phyloP scores from a whole-genome alignment of 2,888 invertebrate species.

The Heliconius cydno region DNA sequence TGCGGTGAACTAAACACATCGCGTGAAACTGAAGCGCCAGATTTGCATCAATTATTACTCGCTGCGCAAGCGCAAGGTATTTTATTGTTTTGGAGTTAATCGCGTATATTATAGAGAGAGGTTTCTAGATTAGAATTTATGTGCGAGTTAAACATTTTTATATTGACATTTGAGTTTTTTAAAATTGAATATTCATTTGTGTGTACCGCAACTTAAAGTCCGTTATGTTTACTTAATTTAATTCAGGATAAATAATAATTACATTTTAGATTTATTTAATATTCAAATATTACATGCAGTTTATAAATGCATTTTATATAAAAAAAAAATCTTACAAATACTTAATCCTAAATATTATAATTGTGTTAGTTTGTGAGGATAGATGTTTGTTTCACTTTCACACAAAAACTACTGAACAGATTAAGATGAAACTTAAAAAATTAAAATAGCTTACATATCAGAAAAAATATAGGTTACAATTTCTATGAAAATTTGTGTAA shows the following conservation, averaged over 20 bases:
- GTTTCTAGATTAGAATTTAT: not conserved
- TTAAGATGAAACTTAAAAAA: not conserved
- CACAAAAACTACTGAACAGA: not conserved
- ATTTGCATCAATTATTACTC: constrained; percentile 69
- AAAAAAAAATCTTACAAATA: not conserved
- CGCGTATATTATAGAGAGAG: not conserved
- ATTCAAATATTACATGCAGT: too few relatives aligned
- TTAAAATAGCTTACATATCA: not conserved
- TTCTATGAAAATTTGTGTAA: not conserved
- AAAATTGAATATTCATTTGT: not conserved
- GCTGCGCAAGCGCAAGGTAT: constrained; percentile 76
- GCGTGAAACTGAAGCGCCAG: constrained; percentile 50
- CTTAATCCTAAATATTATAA: not conserved
- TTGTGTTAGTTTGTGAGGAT: not conserved
- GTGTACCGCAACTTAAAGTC: not conserved
- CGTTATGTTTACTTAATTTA: too few relatives aligned
- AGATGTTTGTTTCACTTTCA: not conserved
- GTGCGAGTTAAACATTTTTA: not conserved
- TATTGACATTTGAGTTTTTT: not conserved
- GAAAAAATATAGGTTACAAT: not conserved
- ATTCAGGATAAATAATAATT: too few relatives aligned
- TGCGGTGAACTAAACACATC: constrained; percentile 47
- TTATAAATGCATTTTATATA: not conserved
- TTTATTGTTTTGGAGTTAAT: not conserved
- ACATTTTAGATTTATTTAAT: too few relatives aligned